Base-by-base conservation (phyloP, 2,797 vertebrate genomes). In the Pipistrellus pipistrellus region DNA sequence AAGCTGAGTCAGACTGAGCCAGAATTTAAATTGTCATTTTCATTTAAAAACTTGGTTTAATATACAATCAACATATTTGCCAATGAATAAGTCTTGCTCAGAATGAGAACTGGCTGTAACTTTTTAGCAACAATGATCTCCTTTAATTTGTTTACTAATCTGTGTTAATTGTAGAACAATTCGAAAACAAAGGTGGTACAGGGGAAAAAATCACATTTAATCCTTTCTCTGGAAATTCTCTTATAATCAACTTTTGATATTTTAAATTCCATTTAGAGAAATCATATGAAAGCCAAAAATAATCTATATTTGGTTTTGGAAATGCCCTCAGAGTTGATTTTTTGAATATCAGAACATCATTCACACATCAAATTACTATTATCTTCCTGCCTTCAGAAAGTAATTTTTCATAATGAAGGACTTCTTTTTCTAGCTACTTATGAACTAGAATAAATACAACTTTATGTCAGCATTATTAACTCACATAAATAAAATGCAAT, bases 11-110 rank as follows among this genome's bases (percentile, higher is more conserved):
- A 84, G 76, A 82, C 86, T 62, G 84, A 92, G 96, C 85, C 7
- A 89, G 30, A 93, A 91, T 94, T 95, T 94, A 91, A 90, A 89
- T 84, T 59, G 41, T 44, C 41, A 94, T 69, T 46, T 96, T 91
- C 77, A 82, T 87, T 75, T 93, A 73, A 94, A 94, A 89, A n/a
- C 1, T 35, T 73, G 13, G 15, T 88, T 32, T 90, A 81, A 92
- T 87, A 64, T 89, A 30, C 10, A 68, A 69, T 90, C 27, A 62
- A 73, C 3, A 21, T 95, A 68, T 86, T 77, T 84, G 2, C 57
- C 55, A 90, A 64, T 86, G 68, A 94, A 53, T 78, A 32, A 35
- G 27, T 46, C 41, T 38, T 84, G n/a, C 53, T 83, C 12, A 90
- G 21, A 95, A 93, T 44, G 44, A 44, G 44, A 44, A 44, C 0